These are phyloP conservation scores for Pomatostomus ruficeps DNA, from an alignment of 2,113 vertebrate genomes.

Conservation along the genomic window DNA sequence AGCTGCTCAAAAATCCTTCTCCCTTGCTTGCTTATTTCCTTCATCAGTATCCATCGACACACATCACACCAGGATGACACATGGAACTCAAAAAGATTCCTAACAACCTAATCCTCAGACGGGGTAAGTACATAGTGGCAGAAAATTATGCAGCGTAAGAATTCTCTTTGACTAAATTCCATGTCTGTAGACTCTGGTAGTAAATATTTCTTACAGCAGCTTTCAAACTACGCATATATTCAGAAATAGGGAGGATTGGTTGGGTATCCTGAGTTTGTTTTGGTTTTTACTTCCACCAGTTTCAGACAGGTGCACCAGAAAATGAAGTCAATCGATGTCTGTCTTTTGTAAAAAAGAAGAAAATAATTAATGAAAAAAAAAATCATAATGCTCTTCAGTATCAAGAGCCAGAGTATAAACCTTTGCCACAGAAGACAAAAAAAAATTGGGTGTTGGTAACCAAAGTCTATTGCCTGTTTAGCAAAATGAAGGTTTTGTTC, in stretches of 20 bases:
- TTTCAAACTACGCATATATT: background rate
- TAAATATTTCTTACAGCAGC: background rate
- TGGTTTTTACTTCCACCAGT: background rate
- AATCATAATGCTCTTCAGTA: background rate
- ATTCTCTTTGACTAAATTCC: background rate
- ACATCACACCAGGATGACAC: background rate
- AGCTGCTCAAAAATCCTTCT: background rate
- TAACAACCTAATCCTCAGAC: background rate
- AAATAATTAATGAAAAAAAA: background rate
- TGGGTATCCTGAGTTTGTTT: background rate
- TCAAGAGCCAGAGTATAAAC: background rate
- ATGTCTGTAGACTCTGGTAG: background rate
- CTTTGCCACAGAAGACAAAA: background rate
- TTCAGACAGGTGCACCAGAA: background rate
- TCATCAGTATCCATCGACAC: background rate
- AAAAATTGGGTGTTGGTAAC: background rate
- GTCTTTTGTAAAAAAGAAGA: background rate
- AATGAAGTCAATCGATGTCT: background rate
- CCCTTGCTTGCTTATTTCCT: background rate
- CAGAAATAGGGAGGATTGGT: background rate
- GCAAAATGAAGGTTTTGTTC: background rate
- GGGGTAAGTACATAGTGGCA: background rate
- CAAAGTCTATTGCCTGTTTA: background rate
- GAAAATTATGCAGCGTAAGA: background rate
- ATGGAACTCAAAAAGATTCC: background rate